phyloP scores from a whole-genome alignment of 1,140 invertebrate species.

The Sminthurinus signatus region DNA sequence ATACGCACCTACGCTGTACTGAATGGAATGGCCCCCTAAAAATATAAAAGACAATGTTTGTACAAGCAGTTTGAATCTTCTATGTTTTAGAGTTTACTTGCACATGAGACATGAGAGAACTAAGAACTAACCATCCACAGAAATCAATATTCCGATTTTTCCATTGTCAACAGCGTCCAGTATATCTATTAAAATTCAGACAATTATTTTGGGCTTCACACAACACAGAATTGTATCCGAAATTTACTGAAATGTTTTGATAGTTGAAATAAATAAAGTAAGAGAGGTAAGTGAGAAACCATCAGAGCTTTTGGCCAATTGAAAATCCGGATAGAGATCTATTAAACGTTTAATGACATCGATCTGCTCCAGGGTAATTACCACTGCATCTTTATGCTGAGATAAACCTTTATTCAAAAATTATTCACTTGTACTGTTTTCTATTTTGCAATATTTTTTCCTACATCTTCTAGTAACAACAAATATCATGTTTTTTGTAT shows the following conservation, averaged over 20 bases:
- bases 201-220: not conserved
- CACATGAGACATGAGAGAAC: too few species aligned
- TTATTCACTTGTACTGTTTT: too few species aligned
- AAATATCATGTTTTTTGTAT: not conserved
- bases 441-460: too few species aligned
- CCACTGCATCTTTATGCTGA: slow-evolving; percentile 39
- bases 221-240: slow-evolving; percentile 1
- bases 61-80: too few species aligned
- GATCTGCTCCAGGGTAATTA: slow-evolving; percentile 42
- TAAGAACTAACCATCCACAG: too few species aligned
- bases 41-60: not conserved
- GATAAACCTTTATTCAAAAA: too few species aligned
- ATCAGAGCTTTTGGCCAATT: slow-evolving; percentile 61
- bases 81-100: too few species aligned
- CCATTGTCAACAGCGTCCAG: slow-evolving; percentile 44
- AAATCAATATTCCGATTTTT: slow-evolving; percentile 50
- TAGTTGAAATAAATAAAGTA: too few species aligned
- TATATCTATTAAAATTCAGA: slow-evolving; percentile 46
- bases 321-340: slow-evolving; percentile 61
- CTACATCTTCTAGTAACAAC: too few species aligned
- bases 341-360: slow-evolving; percentile 58
- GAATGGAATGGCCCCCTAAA: slow-evolving; percentile 49
- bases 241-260: not conserved
- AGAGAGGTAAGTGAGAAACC: too few species aligned
- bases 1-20: slow-evolving; percentile 49